Percentiles rank a stretch among this genome's conserved stretches.
These are phyloP conservation scores for Labia minor DNA, from an alignment of 2,888 invertebrate genomes.

Conservation along the genomic window DNA sequence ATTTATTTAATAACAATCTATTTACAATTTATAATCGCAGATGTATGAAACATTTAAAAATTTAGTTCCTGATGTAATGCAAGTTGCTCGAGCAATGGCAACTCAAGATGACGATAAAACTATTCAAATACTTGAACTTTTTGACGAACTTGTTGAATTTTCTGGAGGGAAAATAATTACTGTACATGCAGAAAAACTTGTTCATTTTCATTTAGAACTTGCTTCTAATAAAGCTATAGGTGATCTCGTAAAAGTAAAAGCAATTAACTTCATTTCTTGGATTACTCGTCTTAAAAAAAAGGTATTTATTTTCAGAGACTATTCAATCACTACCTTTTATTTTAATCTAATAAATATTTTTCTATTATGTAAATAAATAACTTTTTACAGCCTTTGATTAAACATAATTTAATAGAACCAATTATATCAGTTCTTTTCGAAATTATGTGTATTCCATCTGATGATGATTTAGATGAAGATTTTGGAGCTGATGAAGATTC, in stretches of 20 bases:
- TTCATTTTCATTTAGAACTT: constrained; percentile 56
- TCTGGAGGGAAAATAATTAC: too few relatives aligned
- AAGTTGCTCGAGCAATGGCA: constrained; percentile 49
- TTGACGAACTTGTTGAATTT: constrained; percentile 51
- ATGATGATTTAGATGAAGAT: constrained; percentile 53
- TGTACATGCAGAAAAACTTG: constrained; percentile 49
- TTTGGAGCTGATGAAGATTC: constrained; percentile 51
- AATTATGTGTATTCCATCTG: constrained; percentile 53
- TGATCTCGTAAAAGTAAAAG: too few relatives aligned
- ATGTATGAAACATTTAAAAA: constrained; percentile 46
- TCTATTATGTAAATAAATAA: constrained; percentile 19
- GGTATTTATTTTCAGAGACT: too few relatives aligned
- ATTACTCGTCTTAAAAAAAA: constrained; percentile 58
- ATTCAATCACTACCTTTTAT: constrained; percentile 23
- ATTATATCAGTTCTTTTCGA: too few relatives aligned
- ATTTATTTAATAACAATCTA: too few relatives aligned
- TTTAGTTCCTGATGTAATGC: constrained; percentile 52
- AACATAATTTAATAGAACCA: constrained; percentile 58
- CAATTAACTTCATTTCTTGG: too few relatives aligned
- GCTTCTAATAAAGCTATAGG: too few relatives aligned
- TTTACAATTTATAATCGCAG: too few relatives aligned
- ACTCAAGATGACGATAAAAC: too few relatives aligned
- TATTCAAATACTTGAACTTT: constrained; percentile 51
- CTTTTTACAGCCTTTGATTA: constrained; percentile 43
- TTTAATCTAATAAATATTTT: constrained; percentile 9